Conservation (phyloP, 2,113 vertebrate genomes). For the Menidia beryllina region DNA sequence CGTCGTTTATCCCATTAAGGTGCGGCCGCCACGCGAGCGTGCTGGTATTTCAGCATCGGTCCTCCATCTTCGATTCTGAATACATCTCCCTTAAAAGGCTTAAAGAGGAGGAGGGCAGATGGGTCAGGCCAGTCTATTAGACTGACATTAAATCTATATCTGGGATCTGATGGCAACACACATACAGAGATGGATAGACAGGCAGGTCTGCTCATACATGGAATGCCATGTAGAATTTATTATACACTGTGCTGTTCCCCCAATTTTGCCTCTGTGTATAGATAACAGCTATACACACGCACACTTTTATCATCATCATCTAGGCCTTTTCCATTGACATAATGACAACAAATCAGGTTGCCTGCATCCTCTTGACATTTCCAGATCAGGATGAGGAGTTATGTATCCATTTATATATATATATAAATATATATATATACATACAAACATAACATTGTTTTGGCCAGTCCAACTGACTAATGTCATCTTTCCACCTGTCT, state of each 20-base stretch:
- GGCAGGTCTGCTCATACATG: conserved; percentile 1
- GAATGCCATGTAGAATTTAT: conserved; percentile 18
- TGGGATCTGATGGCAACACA: conserved; percentile 70
- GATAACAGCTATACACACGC: conserved; percentile 28
- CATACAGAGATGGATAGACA: conserved; percentile 53
- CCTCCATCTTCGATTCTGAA: conserved; percentile 80
- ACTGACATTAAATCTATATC: conserved; percentile 83
- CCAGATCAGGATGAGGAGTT: conserved; percentile 65
- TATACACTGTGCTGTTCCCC: neutral
- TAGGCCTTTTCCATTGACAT: conserved; percentile 51
- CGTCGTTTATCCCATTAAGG: conserved; percentile 95
- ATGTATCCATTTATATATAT: conserved; percentile 48
- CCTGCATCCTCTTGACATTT: conserved; percentile 78
- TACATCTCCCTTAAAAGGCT: conserved; percentile 81
- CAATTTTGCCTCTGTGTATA: conserved; percentile 10
- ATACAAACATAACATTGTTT: no score
- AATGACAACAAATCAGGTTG: conserved; percentile 70
- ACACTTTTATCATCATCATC: conserved; percentile 40
- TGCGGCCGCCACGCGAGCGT: conserved; percentile 67
- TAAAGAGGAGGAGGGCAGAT: conserved; percentile 52
- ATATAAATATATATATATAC: no score
- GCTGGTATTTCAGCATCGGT: conserved; percentile 78
- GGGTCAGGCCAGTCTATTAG: conserved; percentile 77
- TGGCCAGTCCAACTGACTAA: conserved; percentile 66
- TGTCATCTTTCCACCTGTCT: conserved; percentile 31